Evolutionary conservation across 2,888 invertebrate genomes (phyloP), one percentile per base, ranked within the genome.

Genomic region (Ypsolopha sequella): DNA sequence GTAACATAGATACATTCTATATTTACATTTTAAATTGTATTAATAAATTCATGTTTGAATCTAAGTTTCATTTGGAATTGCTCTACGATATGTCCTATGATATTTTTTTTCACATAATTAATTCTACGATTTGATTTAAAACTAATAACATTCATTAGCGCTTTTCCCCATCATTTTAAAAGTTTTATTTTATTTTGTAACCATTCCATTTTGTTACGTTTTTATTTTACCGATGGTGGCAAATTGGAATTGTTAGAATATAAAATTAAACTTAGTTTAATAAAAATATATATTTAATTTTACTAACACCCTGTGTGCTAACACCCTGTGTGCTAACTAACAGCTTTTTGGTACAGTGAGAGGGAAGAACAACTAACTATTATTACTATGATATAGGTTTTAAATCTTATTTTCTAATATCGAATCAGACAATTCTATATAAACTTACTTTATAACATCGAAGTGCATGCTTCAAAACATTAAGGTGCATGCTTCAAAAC

Each of bases 111-210:
- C 43, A 48, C 48, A 51, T 47, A 41, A 51, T 48, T 39, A 49
- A 34, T 49, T 51, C 49, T 54, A 36, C 34, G 38, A 10, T 53
- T 51, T 53, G 54, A 48, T 53, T 60, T 61, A 60, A 63, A 67
- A 63, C 60, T 70, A 70, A 68, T 72, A 73, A 75, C 73, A 59
- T 73, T 78, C 74, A 80, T 76, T 85, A 85, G 85, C 85, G 85
- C 84, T 85, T 85, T 85, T 85, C 84, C 85, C 85, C 85, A 73
- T 80, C 71, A 56, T 6, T 48, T 41, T 4, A 36, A 24, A 3
- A 36, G n/a, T 45, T 7, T 43, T 14, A 43, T 43, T 14, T n/a
- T 34, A 33, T 33, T 45, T 10, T 33, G 4, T 24, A 10, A 34
- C 10, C 34, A n/a, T 45, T 6, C 33, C 10, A 24, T 24, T 45